phyloP scores from a whole-genome alignment of 1,140 invertebrate genomes.

The Platyura marginata region DNA sequence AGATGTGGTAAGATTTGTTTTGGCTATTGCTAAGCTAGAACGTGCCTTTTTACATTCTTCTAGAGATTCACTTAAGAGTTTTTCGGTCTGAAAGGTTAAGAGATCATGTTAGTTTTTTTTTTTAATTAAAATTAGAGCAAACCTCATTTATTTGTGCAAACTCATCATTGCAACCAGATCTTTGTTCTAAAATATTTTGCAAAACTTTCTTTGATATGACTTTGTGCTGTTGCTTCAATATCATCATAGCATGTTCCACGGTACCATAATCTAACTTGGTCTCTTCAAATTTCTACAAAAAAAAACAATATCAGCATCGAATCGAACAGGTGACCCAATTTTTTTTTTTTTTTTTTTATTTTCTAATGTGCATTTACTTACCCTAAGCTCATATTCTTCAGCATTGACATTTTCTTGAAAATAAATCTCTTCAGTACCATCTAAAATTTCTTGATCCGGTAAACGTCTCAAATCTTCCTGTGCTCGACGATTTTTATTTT shows the following conservation, averaged over 20 bases:
- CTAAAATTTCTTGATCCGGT: constrained; percentile 55
- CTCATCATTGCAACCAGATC: constrained; percentile 65
- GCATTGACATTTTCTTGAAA: constrained; percentile 45
- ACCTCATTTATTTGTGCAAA: constrained; percentile 58
- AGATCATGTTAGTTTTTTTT: neutral
- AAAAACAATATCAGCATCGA: neutral
- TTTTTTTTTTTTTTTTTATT: too few relatives aligned
- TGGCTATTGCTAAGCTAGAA: constrained; percentile 48
- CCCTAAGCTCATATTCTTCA: constrained; percentile 43
- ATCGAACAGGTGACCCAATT: too few relatives aligned
- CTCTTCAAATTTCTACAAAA: constrained; percentile 37
- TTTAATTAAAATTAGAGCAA: neutral
- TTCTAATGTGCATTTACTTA: too few relatives aligned
- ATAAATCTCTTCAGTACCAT: constrained; percentile 48
- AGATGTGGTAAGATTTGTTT: constrained; percentile 62
- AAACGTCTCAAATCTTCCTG: constrained; percentile 10
- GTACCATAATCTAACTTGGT: constrained; percentile 37
- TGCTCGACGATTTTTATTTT: constrained; percentile 8
- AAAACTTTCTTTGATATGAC: constrained; percentile 83
- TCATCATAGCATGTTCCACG: constrained; percentile 44
- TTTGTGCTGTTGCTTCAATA: constrained; percentile 51
- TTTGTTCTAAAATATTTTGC: constrained; percentile 77
- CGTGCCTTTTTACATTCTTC: constrained; percentile 51
- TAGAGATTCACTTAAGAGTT: constrained; percentile 45
- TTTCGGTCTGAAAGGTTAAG: constrained; percentile 48